Percentiles rank a stretch among this genome's conserved stretches.
Evolutionary conservation across 2,113 vertebrate genomes (phyloP).

Genomic region (Sigmodon hispidus): DNA sequence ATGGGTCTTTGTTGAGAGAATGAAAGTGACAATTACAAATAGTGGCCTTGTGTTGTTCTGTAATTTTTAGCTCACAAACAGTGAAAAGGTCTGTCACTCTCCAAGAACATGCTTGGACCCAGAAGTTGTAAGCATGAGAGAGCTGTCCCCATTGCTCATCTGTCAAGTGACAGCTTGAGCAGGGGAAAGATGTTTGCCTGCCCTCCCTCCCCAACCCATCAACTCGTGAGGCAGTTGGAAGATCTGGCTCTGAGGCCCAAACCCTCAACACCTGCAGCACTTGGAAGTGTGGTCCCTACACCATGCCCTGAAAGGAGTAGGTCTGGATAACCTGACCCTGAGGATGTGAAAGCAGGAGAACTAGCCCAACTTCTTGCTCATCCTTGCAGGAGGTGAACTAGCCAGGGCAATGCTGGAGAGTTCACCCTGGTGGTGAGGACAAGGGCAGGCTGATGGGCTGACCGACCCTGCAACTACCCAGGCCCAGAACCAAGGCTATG

Average conservation of each 20-base stretch:
- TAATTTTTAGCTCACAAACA: constrained; percentile 26
- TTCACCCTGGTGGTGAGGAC: neutral
- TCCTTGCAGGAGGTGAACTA: neutral
- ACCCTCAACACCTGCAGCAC: neutral
- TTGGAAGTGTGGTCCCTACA: neutral
- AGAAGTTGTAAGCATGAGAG: neutral
- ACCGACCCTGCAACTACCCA: neutral
- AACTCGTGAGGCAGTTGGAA: neutral
- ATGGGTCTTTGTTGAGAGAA: neutral
- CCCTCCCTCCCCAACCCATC: neutral
- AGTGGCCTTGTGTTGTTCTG: constrained; percentile 2
- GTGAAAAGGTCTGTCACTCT: neutral
- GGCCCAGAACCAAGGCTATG: too few relatives aligned
- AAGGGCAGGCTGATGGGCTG: neutral
- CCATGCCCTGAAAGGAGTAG: neutral
- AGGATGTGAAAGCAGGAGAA: neutral
- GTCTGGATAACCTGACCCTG: neutral
- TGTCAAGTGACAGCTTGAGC: neutral
- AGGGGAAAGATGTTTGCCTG: neutral
- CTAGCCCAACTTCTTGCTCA: neutral
- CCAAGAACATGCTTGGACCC: neutral
- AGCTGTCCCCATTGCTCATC: neutral
- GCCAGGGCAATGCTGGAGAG: neutral
- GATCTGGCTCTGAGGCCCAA: too few relatives aligned
- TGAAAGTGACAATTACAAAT: constrained; percentile 5